Evolutionary conservation across 2,113 vertebrate species (phyloP), one percentile per base, ranked within the genome.

Genomic region (Cynoglossus semilaevis): DNA sequence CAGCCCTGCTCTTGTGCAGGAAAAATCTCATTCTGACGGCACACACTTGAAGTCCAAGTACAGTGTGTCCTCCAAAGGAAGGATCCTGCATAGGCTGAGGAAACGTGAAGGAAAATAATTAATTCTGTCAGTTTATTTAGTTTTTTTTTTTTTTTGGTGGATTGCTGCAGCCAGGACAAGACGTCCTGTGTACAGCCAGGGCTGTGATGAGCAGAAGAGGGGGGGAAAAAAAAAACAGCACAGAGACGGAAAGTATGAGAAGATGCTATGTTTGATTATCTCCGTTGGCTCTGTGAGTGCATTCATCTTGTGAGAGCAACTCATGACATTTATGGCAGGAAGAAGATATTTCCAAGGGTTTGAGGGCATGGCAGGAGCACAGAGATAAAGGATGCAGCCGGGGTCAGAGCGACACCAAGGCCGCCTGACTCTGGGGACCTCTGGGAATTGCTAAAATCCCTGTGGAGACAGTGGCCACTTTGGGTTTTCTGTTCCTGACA

Each of bases 261-360:
- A 70, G 70, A 79, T 12, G 38, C 38, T 41, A 68, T 85, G 77
- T 84, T 72, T 83, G 74, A 86, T 87, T 15, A 72, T 83, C 70
- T 80, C 51, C 77, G 83, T 85, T 84, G 74, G 76, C 72, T 68
- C 66, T 58, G 46, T 58, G 67, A 18, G 18, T 74, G 76, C 43
- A 77, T 89, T 80, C 82, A 85, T 88, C 81, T 82, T 74, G 48
- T 57, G 51, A 62, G 76, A 60, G 50, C 70, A 63, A 43, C 71
- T 46, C 52, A 42, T 88, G 85, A 90, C 83, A 86, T 88, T 88
- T 88, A 90, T 76, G 59, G 74, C 85, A 88, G 80, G 81, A 88
- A 81, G 86, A 68, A 56, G 63, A 55, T 76, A 79, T 72, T 17
- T 84, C 87, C 85, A 88, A 88, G 45, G 72, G 83, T 89, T 89